phyloP scores from a whole-genome alignment of 2,113 vertebrate species.

The Platysternon megacephalum region DNA sequence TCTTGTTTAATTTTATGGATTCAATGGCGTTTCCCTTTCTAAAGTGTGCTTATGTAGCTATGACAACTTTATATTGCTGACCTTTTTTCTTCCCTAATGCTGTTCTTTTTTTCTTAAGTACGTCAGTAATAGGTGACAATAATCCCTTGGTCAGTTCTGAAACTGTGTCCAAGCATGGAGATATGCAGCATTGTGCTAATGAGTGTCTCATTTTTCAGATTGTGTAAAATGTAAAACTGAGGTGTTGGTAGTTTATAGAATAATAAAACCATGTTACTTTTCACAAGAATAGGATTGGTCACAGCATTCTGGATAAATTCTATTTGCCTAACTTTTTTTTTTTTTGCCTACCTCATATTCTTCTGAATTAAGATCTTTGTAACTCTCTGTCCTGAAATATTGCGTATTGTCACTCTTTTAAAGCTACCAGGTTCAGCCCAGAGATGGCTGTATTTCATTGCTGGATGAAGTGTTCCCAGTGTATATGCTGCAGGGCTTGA shows the following conservation, averaged over 20 bases:
- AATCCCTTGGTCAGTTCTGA: not conserved
- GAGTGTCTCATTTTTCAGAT: not conserved
- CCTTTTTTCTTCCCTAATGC: not conserved
- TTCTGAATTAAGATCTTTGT: not conserved
- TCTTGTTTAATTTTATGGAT: not conserved
- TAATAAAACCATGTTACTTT: not conserved
- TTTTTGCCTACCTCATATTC: not conserved
- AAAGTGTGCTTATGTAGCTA: not conserved
- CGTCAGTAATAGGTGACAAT: not conserved
- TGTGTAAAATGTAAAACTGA: accelerated
- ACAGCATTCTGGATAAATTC: not conserved
- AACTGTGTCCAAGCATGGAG: not conserved
- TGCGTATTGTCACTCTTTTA: not conserved
- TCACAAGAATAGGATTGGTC: not conserved
- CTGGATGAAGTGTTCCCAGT: not conserved
- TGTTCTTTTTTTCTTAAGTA: not conserved
- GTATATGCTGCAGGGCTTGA: not conserved
- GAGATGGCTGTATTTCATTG: not conserved
- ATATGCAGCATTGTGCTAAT: not conserved
- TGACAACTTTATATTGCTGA: not conserved
- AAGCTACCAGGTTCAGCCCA: not conserved
- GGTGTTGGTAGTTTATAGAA: accelerated
- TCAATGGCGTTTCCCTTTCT: not conserved
- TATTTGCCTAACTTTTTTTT: not conserved
- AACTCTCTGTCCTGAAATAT: not conserved